Evolutionary conservation across 2,888 invertebrate species (phyloP).

Genomic region (Noctua comes): DNA sequence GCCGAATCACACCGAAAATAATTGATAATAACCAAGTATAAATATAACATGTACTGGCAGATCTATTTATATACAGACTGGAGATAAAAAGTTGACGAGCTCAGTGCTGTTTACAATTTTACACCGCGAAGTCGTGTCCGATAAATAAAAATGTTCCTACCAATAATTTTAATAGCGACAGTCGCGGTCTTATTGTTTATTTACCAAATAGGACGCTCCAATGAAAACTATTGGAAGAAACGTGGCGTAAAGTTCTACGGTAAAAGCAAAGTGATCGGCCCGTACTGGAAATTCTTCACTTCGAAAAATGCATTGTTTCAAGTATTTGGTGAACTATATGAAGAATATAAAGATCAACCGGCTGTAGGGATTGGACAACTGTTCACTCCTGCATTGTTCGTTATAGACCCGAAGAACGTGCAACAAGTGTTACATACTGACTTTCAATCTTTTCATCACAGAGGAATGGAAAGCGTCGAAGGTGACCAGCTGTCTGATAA

Average conservation of each 20-base stretch:
- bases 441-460: slow-evolving; percentile 71
- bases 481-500: slow-evolving; percentile 73
- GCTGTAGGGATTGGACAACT: slow-evolving; percentile 68
- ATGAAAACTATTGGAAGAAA: slow-evolving; percentile 74
- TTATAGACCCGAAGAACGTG: slow-evolving; percentile 70
- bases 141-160: slow-evolving; percentile 17
- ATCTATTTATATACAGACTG: neutral
- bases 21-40: slow-evolving; percentile 2
- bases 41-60: neutral
- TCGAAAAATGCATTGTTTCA: slow-evolving; percentile 23
- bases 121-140: neutral
- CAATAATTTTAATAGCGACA: slow-evolving; percentile 13
- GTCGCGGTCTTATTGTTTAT: neutral
- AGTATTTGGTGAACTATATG: slow-evolving; percentile 67
- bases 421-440: slow-evolving; percentile 70
- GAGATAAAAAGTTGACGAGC: slow-evolving; percentile 5
- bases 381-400: slow-evolving; percentile 62
- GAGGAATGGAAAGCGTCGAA: slow-evolving; percentile 69
- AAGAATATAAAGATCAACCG: slow-evolving; percentile 71
- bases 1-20: neutral
- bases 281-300: slow-evolving; percentile 66
- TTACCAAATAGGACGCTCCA: slow-evolving; percentile 48
- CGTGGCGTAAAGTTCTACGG: slow-evolving; percentile 64
- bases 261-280: slow-evolving; percentile 48
- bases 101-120: slow-evolving; percentile 4